Base-by-base conservation (phyloP, 2,797 vertebrate genomes). In the Pangasius djambal region DNA sequence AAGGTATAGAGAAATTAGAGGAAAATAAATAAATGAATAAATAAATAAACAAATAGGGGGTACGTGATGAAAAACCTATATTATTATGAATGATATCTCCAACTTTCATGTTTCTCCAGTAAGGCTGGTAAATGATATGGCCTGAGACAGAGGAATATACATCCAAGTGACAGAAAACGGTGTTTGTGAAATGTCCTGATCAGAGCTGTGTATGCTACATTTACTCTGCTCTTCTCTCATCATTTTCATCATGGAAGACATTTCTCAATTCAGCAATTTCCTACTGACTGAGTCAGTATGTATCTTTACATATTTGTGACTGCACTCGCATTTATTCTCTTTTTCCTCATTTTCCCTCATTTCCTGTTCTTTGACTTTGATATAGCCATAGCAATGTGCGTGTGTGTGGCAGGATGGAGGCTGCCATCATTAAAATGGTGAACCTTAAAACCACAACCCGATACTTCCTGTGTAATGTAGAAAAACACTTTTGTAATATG, bases 111-210 rank as follows among this genome's bases (percentile, higher is more conserved):
- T 65, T 88, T 75, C 77, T 89, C 65, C 82, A 86, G 86, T 74
- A 86, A 86, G 52, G 63, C 69, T 86, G 86, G 72, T 88, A 90
- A 85, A 81, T 85, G 50, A 88, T 90, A 31, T 94, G 93, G 90
- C 92, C 91, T 85, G 78, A 89, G 85, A 83, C 88, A 82, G 67
- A 82, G 90, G 91, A 94, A 93, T 91, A 93, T 90, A 92, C 95
- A 95, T 93, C 92, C 92, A 94, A 94, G 94, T 95, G 95, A 95
- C 94, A 95, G 93, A 90, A 94, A 94, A 92, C 89, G 92, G 86
- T 37, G 89, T 92, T 93, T 93, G 91, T 93, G 90, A 96, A 95
- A 95, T 95, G 94, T 93, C 93, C 94, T 81, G 92, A 93, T 95
- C 93, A 93, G 93, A 93, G 87, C 92, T 92, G 93, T 92, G 93